These are phyloP conservation scores for Ophiothrix spiculata DNA, from an alignment of 35 echinoderm and acorn worm species.

Conservation along the genomic window DNA sequence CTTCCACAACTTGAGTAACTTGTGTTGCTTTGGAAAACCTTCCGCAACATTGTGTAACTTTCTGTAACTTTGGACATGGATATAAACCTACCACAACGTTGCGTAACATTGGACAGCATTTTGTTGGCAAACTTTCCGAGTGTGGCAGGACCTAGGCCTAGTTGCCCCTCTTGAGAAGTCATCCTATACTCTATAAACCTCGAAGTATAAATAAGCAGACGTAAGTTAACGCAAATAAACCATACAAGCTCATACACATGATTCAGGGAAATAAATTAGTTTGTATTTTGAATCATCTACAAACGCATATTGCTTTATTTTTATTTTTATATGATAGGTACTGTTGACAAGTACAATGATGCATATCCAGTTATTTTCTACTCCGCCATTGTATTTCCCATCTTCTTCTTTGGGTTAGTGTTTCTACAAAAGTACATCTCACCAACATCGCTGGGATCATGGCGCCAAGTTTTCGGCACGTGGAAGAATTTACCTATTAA, in stretches of 20 bases:
- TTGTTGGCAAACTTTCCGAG: no score
- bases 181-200: no score
- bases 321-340: neutral
- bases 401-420: constrained; percentile 70
- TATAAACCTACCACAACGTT: no score
- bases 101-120: no score
- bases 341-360: constrained; percentile 38
- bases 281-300: neutral
- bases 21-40: no score
- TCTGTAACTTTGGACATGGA: no score
- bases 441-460: constrained; percentile 22
- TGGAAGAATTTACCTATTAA: constrained; percentile 10
- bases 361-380: constrained; percentile 78
- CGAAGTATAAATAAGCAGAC: no score
- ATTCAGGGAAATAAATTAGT: neutral
- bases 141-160: no score
- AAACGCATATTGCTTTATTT: neutral
- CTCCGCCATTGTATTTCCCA: constrained; percentile 59
- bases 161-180: neutral
- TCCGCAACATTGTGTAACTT: no score
- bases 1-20: no score
- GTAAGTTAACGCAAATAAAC: no score
- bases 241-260: no score
- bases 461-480: constrained; percentile 24
- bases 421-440: constrained; percentile 50